Percentiles rank a stretch among this genome's conserved stretches.
phyloP scores from a whole-genome alignment of 1,140 invertebrate species.

The Lerema accius region DNA sequence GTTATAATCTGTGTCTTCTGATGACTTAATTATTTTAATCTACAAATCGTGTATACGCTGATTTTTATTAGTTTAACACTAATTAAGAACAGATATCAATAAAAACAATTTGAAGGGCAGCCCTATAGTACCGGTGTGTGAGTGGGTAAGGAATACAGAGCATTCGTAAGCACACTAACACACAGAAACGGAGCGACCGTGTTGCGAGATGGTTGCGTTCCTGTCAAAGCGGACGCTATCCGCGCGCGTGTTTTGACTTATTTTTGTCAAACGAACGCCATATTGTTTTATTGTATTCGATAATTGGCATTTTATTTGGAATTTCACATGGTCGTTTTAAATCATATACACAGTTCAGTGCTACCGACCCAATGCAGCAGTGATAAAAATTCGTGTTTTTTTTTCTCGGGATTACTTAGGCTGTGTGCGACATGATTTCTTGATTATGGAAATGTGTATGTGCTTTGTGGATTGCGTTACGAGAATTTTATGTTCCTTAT shows the following conservation, averaged over 20 bases:
- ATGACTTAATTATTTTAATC: too few relatives aligned
- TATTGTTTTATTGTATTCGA: conserved; percentile 71
- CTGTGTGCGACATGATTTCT: conserved; percentile 27
- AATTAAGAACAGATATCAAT: conserved; percentile 12
- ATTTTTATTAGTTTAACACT: neutral
- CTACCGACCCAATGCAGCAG: conserved; percentile 4
- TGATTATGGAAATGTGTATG: conserved; percentile 29
- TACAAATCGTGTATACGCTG: too few relatives aligned
- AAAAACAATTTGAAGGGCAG: conserved; percentile 38
- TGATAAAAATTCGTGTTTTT: conserved; percentile 27
- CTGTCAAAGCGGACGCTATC: conserved; percentile 42
- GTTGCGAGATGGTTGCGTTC: conserved; percentile 59
- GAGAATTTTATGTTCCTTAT: conserved; percentile 30
- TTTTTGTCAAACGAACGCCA: conserved; percentile 71
- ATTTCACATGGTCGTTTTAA: conserved; percentile 29
- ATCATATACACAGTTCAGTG: conserved; percentile 26
- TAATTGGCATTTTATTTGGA: conserved; percentile 48
- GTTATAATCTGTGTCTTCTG: too few relatives aligned
- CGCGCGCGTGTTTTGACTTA: conserved; percentile 63
- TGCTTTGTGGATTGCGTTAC: conserved; percentile 26
- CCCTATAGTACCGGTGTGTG: conserved; percentile 62
- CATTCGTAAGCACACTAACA: conserved; percentile 55
- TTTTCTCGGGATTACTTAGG: conserved; percentile 29
- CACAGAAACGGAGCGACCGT: conserved; percentile 67
- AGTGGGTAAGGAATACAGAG: conserved; percentile 65